Evolutionary conservation across 2,888 invertebrate genomes (phyloP).

Genomic region (Diogma glabrata): DNA sequence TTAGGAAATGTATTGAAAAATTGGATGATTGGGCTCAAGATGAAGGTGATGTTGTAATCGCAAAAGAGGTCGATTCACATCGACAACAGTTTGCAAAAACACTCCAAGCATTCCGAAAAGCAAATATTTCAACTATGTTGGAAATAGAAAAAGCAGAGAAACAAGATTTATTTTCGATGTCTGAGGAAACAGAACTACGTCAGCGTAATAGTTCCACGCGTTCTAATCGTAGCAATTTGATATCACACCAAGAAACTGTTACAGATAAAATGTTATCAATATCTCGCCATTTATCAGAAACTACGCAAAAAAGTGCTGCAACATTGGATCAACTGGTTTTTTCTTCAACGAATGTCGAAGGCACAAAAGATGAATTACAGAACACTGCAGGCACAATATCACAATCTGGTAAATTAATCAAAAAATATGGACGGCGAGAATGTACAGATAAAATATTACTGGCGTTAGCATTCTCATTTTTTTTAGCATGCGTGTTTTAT

Average conservation of each 20-base stretch:
- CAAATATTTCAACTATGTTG: constrained; percentile 65
- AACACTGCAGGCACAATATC: constrained; percentile 77
- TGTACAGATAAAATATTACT: constrained; percentile 89
- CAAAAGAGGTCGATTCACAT: constrained; percentile 54
- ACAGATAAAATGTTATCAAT: constrained; percentile 78
- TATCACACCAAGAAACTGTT: constrained; percentile 46
- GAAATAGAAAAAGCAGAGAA: constrained; percentile 66
- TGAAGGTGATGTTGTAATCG: constrained; percentile 46
- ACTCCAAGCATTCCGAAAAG: constrained; percentile 64
- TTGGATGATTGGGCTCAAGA: constrained; percentile 57
- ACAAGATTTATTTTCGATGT: constrained; percentile 52
- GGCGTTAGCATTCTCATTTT: constrained; percentile 77
- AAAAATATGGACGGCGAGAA: constrained; percentile 89
- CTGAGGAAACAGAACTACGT: constrained; percentile 43
- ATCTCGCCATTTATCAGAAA: constrained; percentile 75
- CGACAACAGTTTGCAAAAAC: constrained; percentile 59
- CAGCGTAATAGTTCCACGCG: constrained; percentile 36
- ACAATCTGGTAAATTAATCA: constrained; percentile 81
- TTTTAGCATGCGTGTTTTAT: constrained; percentile 82
- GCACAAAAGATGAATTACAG: constrained; percentile 70
- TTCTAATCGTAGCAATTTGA: constrained; percentile 43
- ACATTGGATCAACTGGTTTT: constrained; percentile 67
- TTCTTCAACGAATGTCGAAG: constrained; percentile 58
- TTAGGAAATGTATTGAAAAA: constrained; percentile 58
- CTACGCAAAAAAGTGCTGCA: constrained; percentile 74